Evolutionary conservation across 2,113 vertebrate species (phyloP), one percentile per base, ranked within the genome.

Genomic region (Athene noctua): DNA sequence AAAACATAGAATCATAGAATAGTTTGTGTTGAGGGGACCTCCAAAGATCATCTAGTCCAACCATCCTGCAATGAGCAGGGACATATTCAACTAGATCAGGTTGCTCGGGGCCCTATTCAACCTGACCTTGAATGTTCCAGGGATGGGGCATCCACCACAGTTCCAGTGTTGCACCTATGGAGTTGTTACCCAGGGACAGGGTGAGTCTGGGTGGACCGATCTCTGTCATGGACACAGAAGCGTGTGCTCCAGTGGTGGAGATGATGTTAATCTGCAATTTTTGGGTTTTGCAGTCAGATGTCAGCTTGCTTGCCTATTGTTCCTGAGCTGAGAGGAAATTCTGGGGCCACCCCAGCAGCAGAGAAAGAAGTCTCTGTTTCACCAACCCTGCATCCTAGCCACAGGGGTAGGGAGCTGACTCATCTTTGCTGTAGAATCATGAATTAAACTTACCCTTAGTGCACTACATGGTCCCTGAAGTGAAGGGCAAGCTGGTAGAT

Each of bases 381-480:
- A 51, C 11, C 1, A 4, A 8, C 8, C 30, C 17, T 29, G 7
- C 0, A 0, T 66, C 38, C 32, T 13, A 66, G 51, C 21, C 46
- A 51, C 34, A 73, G 18, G 7, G 7, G 1, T 7, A 13, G 13
- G 30, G 36, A 47, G 10, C 18, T 63, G 54, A 29, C n/a, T 57
- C 59, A 65, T 30, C 23, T 74, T 61, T 66, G 34, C 46, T 54
- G 15, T 66, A 25, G 85, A 90, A 87, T 3, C 6, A 26, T 4
- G 18, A 62, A 18, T 66, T 78, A 78, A 73, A 78, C 14, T 46
- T 44, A 30, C 27, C 13, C 51, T 32, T 66, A 44, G 26, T 9
- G 40, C 40, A n/a, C 32, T 30, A 34, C 0, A 0, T 23, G 55
- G 17, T 6, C 40, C 13, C 57, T 1, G 2, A 58, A 55, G 22